phyloP scores from a whole-genome alignment of 2,113 vertebrate genomes.

The Natator depressus region DNA sequence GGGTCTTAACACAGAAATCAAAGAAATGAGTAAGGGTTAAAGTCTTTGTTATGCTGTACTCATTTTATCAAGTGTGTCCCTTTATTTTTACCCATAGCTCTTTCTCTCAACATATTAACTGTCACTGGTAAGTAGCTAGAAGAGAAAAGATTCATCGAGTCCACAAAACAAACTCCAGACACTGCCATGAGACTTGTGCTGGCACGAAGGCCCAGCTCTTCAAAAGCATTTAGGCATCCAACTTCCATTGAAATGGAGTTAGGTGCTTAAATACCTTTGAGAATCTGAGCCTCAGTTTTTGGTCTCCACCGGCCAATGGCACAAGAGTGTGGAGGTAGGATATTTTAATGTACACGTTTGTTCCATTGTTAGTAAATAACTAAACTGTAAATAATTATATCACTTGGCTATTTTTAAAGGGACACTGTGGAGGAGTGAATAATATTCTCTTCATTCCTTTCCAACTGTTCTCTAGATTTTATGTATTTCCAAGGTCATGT shows the following conservation, averaged over 20 bases:
- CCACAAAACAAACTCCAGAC: neutral
- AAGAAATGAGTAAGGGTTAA: no score
- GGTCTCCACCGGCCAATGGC: neutral
- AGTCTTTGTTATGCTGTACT: neutral
- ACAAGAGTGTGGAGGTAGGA: no score
- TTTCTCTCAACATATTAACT: neutral
- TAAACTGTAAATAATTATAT: accelerated
- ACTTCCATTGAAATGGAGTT: neutral
- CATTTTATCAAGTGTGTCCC: neutral
- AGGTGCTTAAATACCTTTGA: neutral
- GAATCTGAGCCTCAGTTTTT: neutral
- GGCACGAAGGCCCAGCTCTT: neutral
- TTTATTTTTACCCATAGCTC: neutral
- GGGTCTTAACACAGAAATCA: no score
- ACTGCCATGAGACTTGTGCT: neutral
- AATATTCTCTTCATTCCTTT: neutral
- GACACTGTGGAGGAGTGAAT: accelerated
- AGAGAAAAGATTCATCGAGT: neutral
- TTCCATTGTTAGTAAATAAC: neutral
- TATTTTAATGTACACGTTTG: neutral
- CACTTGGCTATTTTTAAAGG: neutral
- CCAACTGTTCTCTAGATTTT: neutral
- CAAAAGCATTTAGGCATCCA: neutral
- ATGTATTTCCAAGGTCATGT: neutral
- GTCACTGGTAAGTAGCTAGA: neutral